Base-by-base conservation (phyloP, 2,113 vertebrate genomes). In the Melospiza melodia region DNA sequence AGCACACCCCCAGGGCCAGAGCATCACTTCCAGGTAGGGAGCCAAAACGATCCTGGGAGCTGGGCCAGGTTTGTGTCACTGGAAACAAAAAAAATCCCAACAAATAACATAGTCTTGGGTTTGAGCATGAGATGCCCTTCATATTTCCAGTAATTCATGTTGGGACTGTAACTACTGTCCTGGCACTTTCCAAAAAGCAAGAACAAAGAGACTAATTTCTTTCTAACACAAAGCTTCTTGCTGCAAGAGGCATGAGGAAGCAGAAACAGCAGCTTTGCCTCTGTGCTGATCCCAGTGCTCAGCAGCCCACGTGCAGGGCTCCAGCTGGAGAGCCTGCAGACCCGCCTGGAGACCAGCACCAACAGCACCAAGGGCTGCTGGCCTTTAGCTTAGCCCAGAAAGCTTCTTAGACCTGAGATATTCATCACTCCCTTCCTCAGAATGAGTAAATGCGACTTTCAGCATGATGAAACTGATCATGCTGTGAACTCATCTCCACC, bases 81-180 rank as follows among this genome's bases (percentile, higher is more conserved):
- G 75, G 87, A 92, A 92, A 94, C 91, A 92, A 95, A 89, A 89
- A 95, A 88, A 94, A 51, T 19, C 49, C 61, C 75, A 95, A 74
- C 92, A 95, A 94, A 63, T 49, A 88, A 72, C 76, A 89, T 24
- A 72, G 44, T 88, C 90, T 9, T 3, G 44, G 48, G 59, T 71
- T 78, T 92, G 72, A 90, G 80, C 3, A 2, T 7, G 48, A 95
- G 86, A 63, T 63, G 23, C 17, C 65, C 79, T 92, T 77, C 66
- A 13, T 74, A 90, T 65, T 93, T 95, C 93, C 93, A 78, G 90
- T 86, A 96, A 90, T 89, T 92, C 83, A 73, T 2, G 17, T 49
- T 75, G 83, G 68, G 90, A 65, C 48, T 84, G 31, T 80, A 41
- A 80, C 92, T 94, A 89, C 94, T 81, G 69, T 96, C 90, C 88